phyloP scores from a whole-genome alignment of 2,888 invertebrate genomes.

The Tipula lateralis region DNA sequence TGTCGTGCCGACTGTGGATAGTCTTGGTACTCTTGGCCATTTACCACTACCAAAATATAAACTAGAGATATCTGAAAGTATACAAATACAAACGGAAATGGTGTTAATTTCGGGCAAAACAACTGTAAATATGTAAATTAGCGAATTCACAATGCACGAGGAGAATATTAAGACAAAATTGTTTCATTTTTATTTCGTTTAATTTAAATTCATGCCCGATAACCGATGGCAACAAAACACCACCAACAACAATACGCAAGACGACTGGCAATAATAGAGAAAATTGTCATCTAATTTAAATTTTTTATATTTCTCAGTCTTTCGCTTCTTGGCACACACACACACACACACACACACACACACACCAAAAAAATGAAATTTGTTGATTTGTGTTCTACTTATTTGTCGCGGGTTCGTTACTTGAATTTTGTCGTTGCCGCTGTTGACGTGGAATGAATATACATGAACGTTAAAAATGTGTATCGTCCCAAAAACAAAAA shows the following conservation, averaged over 20 bases:
- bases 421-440: not conserved
- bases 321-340: constrained; percentile 13
- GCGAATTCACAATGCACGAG: not conserved
- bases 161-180: not conserved
- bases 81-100: not conserved
- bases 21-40: constrained; percentile 48
- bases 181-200: not conserved
- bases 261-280: not conserved
- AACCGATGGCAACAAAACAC: not conserved
- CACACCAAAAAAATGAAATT: constrained; percentile 2
- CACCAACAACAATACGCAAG: not conserved
- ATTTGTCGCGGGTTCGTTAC: too few relatives aligned
- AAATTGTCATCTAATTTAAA: constrained; percentile 24
- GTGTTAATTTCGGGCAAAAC: not conserved
- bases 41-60: constrained; percentile 36
- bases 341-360: too few relatives aligned
- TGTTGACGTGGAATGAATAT: constrained; percentile 7
- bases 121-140: not conserved
- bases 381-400: not conserved
- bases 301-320: not conserved
- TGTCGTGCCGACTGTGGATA: constrained; percentile 44
- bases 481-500: not conserved
- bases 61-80: constrained; percentile 13
- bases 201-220: not conserved
- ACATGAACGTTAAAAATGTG: not conserved